Evolutionary conservation across 1,140 invertebrate genomes (phyloP).

Genomic region (Himalopsyche phryganea): DNA sequence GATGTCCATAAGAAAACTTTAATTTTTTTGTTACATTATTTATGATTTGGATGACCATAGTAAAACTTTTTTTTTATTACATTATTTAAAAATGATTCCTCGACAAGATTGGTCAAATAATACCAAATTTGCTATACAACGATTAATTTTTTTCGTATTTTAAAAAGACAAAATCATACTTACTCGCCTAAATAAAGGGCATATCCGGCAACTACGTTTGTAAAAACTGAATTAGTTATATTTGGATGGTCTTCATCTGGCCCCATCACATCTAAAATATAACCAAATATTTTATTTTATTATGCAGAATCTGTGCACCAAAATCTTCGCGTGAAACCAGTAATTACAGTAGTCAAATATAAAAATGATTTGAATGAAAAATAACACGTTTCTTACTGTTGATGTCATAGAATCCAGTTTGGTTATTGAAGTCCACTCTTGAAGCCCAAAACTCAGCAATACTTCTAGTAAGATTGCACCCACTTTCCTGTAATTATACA

Average conservation of each 20-base stretch:
- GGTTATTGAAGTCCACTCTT: slow-evolving; percentile 48
- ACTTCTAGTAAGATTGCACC: slow-evolving; percentile 51
- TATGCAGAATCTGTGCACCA: neutral
- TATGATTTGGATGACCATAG: no score
- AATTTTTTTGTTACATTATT: no score
- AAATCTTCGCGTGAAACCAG: neutral
- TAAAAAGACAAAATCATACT: no score
- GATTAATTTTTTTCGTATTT: no score
- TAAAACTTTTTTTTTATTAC: no score
- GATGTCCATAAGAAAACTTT: no score
- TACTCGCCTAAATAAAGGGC: slow-evolving; percentile 54
- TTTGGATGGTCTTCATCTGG: slow-evolving; percentile 58
- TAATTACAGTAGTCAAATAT: neutral
- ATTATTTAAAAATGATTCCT: no score
- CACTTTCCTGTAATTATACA: slow-evolving; percentile 41
- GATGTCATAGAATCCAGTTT: slow-evolving; percentile 47
- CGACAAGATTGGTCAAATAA: no score
- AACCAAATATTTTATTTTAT: neutral
- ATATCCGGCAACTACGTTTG: slow-evolving; percentile 54
- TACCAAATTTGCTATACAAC: no score
- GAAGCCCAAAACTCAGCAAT: slow-evolving; percentile 56
- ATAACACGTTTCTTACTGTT: no score
- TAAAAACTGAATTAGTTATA: slow-evolving; percentile 55
- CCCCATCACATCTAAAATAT: slow-evolving; percentile 52
- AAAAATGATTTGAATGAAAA: neutral